Conservation (phyloP, 2,113 vertebrate genomes). For the Spizaetus ornatus region DNA sequence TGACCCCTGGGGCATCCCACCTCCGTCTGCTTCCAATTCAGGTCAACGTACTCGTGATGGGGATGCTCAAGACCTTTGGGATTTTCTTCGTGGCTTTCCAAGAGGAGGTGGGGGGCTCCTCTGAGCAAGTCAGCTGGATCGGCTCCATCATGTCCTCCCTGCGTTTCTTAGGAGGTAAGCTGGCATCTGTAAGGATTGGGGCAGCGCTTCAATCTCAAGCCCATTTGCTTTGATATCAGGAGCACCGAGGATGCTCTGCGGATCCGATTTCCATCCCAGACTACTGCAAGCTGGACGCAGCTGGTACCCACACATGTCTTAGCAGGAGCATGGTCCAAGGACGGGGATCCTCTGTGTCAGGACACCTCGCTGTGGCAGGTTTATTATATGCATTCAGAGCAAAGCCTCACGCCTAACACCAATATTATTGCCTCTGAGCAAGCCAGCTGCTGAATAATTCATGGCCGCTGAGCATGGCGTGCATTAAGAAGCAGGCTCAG, state of each 20-base stretch:
- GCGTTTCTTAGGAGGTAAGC: constrained; percentile 85
- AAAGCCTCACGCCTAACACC: neutral
- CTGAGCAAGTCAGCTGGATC: constrained; percentile 89
- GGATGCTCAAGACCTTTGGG: constrained; percentile 87
- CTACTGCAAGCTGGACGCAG: accelerated
- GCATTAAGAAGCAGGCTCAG: neutral
- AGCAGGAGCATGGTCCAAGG: neutral
- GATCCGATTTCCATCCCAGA: accelerated
- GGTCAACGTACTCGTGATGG: constrained; percentile 91
- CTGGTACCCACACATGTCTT: accelerated
- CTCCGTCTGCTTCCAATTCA: constrained; percentile 30
- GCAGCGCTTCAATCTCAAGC: accelerated
- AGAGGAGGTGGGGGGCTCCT: constrained; percentile 86
- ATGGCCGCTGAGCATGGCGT: accelerated
- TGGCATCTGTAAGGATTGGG: accelerated
- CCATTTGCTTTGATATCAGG: accelerated
- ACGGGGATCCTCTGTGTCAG: accelerated
- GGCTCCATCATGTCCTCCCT: constrained; percentile 92
- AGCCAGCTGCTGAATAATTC: neutral
- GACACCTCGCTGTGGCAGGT: accelerated
- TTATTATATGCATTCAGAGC: neutral
- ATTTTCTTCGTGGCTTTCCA: constrained; percentile 93
- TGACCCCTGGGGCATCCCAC: neutral
- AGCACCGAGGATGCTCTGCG: accelerated
- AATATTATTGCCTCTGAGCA: accelerated